Evolutionary conservation across 2,797 vertebrate species (phyloP).

Genomic region (Iguana delicatissima): DNA sequence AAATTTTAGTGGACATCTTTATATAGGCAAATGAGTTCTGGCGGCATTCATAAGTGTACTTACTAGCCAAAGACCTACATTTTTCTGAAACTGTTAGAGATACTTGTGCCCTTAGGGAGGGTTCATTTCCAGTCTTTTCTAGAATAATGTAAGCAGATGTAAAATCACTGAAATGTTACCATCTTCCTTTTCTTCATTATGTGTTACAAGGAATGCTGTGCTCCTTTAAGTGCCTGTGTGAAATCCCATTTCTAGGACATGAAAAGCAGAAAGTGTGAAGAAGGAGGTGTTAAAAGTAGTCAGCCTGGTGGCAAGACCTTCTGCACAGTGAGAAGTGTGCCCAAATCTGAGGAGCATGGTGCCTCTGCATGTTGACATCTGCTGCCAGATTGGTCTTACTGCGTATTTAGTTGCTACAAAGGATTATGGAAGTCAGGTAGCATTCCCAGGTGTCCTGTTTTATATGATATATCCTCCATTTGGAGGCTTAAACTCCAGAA

Average conservation of each 20-base stretch:
- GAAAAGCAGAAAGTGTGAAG: neutral
- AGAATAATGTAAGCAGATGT: neutral
- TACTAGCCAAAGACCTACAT: neutral
- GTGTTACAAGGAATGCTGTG: neutral
- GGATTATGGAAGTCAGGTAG: neutral
- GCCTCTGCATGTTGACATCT: too few species aligned
- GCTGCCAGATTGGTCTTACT: too few species aligned
- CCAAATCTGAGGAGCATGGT: neutral
- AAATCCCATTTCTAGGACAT: neutral
- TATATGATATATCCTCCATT: too few species aligned
- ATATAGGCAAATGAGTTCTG: rapidly evolving
- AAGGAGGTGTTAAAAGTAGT: neutral
- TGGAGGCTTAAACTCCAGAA: too few species aligned
- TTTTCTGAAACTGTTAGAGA: neutral
- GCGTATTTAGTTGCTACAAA: neutral
- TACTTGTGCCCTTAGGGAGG: neutral
- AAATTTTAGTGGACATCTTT: rapidly evolving
- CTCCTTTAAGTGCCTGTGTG: neutral
- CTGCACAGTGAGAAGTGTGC: neutral
- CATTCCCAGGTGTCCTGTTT: too few species aligned
- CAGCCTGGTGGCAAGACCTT: neutral
- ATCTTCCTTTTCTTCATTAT: neutral
- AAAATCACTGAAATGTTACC: neutral
- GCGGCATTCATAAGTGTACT: neutral
- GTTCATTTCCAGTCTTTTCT: neutral